A percentile compares a stretch with the other conserved stretches of the same genome.
phyloP scores from a whole-genome alignment of 2,113 vertebrate genomes.

The Piaya cayana region DNA sequence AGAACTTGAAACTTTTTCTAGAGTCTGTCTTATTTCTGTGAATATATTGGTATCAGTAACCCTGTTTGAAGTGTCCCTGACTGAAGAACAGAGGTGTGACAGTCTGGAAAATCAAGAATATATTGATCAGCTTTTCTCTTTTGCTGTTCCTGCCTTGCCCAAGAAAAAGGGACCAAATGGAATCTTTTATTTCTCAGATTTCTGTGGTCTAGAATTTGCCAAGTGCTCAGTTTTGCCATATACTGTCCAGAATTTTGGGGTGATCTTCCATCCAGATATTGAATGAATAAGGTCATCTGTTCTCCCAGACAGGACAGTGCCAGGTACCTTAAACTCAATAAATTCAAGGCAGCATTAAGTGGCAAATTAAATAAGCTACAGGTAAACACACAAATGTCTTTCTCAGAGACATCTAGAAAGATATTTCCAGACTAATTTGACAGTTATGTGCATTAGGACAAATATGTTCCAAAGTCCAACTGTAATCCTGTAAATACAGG shows the following conservation, averaged over 20 bases:
- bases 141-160: background rate
- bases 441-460: background rate
- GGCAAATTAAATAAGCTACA: background rate
- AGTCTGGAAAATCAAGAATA: background rate
- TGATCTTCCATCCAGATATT: background rate
- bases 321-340: background rate
- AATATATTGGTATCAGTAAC: background rate
- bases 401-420: background rate
- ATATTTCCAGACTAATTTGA: background rate
- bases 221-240: background rate
- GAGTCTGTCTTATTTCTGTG: background rate
- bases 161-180: background rate
- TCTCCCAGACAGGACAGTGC: background rate
- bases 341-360: background rate
- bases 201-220: background rate
- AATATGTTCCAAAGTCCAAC: background rate
- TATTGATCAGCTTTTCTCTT: background rate
- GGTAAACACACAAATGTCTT: background rate
- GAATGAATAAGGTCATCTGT: background rate
- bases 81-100: background rate
- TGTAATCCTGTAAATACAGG: background rate
- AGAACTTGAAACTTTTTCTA: background rate
- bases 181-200: background rate
- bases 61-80: background rate
- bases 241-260: background rate